These are phyloP conservation scores for Notothenia coriiceps DNA, from an alignment of 2,113 vertebrate species.

Conservation along the genomic window DNA sequence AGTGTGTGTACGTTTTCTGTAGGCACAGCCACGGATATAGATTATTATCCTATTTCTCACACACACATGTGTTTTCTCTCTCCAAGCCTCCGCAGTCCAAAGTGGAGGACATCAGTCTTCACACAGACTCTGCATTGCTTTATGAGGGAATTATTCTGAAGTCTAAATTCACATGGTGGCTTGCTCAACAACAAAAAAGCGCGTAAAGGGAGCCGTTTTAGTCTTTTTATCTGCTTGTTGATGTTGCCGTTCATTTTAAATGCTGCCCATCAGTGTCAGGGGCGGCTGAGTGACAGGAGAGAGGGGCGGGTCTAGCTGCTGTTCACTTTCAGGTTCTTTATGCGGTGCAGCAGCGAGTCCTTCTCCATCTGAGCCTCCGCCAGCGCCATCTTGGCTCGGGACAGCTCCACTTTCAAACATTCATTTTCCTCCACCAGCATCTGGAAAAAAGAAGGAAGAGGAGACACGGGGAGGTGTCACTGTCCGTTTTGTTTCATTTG, in stretches of 20 bases:
- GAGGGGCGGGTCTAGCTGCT: constrained; percentile 68
- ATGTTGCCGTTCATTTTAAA: constrained; percentile 1
- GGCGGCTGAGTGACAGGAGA: background rate
- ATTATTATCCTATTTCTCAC: constrained; percentile 8
- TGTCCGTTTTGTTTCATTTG: too few relatives aligned
- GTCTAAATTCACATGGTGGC: constrained; percentile 35
- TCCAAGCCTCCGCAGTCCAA: constrained; percentile 4
- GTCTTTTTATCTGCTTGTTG: constrained; percentile 18
- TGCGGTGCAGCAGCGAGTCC: constrained; percentile 90
- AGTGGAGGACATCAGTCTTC: constrained; percentile 34
- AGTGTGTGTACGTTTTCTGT: constrained; percentile 38
- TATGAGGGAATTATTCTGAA: constrained; percentile 42
- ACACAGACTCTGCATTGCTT: constrained; percentile 55
- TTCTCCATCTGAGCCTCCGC: constrained; percentile 95
- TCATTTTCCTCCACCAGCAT: constrained; percentile 95
- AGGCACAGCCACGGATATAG: constrained; percentile 51
- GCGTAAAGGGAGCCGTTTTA: background rate
- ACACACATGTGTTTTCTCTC: background rate
- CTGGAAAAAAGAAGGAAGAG: constrained; percentile 52
- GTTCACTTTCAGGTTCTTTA: constrained; percentile 88
- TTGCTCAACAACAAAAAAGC: constrained; percentile 20
- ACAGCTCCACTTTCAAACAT: constrained; percentile 93
- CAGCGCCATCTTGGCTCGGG: constrained; percentile 94
- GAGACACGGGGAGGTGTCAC: too few relatives aligned
- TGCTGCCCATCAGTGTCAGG: background rate